These are phyloP conservation scores for Pemphredon lugubris DNA, from an alignment of 2,888 invertebrate species.

Conservation along the genomic window DNA sequence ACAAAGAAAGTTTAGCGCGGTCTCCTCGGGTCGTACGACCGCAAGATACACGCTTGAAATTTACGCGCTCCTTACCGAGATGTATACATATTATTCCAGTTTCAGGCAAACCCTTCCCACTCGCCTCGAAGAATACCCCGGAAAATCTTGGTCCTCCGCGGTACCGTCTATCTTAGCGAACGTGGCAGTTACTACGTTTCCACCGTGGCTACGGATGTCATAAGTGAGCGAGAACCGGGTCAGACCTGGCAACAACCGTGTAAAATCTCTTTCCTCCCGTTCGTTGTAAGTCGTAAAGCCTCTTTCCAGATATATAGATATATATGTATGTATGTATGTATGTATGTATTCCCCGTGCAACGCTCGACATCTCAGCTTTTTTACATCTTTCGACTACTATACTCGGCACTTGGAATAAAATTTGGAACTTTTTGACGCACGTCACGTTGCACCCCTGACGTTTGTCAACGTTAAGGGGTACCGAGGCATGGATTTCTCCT, in stretches of 20 bases:
- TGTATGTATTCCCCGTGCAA: too few relatives aligned
- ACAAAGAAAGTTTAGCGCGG: constrained; percentile 13
- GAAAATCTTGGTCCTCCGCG: constrained; percentile 33
- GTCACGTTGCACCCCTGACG: too few relatives aligned
- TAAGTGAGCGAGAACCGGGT: constrained; percentile 48
- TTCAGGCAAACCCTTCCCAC: constrained; percentile 1
- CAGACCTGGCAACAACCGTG: constrained; percentile 37
- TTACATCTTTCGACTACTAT: not conserved
- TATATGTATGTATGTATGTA: too few relatives aligned
- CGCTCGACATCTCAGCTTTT: too few relatives aligned
- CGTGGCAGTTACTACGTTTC: constrained; percentile 20
- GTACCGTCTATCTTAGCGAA: constrained; percentile 31
- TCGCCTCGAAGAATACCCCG: constrained; percentile 4
- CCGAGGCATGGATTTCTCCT: too few relatives aligned
- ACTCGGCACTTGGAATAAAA: not conserved
- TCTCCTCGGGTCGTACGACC: too few relatives aligned
- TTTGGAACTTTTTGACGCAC: not conserved
- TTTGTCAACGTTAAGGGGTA: too few relatives aligned
- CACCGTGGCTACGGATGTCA: constrained; percentile 25
- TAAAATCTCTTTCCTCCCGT: constrained; percentile 19
- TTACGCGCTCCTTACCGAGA: constrained; percentile 26
- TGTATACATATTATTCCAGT: constrained; percentile 30
- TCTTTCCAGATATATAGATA: too few relatives aligned
- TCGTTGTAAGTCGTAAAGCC: constrained; percentile 1
- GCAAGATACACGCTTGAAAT: constrained; percentile 19